Base-by-base conservation (phyloP, 2,797 vertebrate species). In the Clarias fuscus region DNA sequence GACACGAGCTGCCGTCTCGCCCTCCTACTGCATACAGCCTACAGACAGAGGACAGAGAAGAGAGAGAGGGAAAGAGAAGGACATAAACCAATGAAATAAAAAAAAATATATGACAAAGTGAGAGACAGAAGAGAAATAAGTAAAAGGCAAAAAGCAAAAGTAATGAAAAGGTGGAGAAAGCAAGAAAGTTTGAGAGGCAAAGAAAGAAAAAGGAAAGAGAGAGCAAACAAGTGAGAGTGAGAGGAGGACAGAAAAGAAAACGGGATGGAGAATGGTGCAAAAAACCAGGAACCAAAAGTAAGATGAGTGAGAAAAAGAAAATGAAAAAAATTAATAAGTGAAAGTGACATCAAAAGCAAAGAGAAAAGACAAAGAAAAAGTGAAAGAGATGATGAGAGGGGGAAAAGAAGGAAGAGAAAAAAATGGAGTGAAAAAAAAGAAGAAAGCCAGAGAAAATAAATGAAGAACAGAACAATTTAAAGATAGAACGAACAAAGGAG, bases 11-110 rank as follows among this genome's bases (percentile, higher is more conserved):
- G 91, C 98, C 98, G 88, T 99, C 98, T 77, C 98, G 96, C 89
- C 98, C 98, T 88, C 98, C 98, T 58, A 99, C 97, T 80, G 98
- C 98, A 91, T 99, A 99, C 89, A 99, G 92, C 92, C 98, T 99
- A 40, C 30, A 48, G 33, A 27, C 13, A 14, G 64, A 2, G 62
- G n/a, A 68, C 33, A 37, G 33, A 64, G 40, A 64, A 30, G 30
- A 65, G 5, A 61, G 14, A 33, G 24, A 43, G n/a, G 14, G 11
- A 20, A 24, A 30, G n/a, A 43, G 2, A 43, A 71, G 48, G 33
- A 77, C n/a, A 85, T 27, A 53, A 43, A 56, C 20, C 37, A 7
- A 22, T 17, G 65, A 20, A 18, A 48, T 15, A 13, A 27, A 22
- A 75, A 33, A 22, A 53, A 43, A 27, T 5, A 15, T 4, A 53